Conservation (phyloP, 2,888 invertebrate genomes). For the Aethes cnicana region DNA sequence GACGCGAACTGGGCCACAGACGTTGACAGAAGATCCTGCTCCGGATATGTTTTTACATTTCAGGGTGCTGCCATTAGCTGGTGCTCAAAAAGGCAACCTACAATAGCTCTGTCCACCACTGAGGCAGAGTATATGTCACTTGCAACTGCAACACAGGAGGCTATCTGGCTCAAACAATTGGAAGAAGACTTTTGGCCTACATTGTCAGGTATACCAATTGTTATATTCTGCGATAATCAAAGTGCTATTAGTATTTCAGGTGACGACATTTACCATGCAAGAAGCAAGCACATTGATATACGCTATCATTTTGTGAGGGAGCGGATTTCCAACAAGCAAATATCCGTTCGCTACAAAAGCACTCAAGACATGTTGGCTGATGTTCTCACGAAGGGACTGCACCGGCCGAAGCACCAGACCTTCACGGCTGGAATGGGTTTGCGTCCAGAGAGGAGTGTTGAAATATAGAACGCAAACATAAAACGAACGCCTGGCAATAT, state of each 20-base stretch:
- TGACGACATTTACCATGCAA: constrained; percentile 32
- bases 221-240: constrained; percentile 37
- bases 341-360: neutral
- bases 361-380: constrained; percentile 11
- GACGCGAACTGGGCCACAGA: constrained; percentile 14
- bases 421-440: neutral
- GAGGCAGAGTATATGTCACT: constrained; percentile 36
- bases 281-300: constrained; percentile 38
- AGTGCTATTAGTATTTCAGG: constrained; percentile 40
- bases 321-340: constrained; percentile 3
- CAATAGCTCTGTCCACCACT: constrained; percentile 21
- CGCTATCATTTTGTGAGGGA: constrained; percentile 38
- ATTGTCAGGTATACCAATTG: constrained; percentile 29
- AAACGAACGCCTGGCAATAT: too few relatives aligned
- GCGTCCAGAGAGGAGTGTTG: constrained; percentile 2
- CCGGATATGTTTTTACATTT: constrained; percentile 3
- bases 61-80: constrained; percentile 19
- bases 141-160: constrained; percentile 33
- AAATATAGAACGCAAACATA: too few relatives aligned
- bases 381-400: constrained; percentile 4
- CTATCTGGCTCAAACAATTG: constrained; percentile 32
- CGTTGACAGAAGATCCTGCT: constrained; percentile 5
- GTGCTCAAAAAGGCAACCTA: neutral
- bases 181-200: constrained; percentile 30
- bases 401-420: constrained; percentile 4